Evolutionary conservation across 2,888 invertebrate genomes (phyloP).

Genomic region (Belgica antarctica): DNA sequence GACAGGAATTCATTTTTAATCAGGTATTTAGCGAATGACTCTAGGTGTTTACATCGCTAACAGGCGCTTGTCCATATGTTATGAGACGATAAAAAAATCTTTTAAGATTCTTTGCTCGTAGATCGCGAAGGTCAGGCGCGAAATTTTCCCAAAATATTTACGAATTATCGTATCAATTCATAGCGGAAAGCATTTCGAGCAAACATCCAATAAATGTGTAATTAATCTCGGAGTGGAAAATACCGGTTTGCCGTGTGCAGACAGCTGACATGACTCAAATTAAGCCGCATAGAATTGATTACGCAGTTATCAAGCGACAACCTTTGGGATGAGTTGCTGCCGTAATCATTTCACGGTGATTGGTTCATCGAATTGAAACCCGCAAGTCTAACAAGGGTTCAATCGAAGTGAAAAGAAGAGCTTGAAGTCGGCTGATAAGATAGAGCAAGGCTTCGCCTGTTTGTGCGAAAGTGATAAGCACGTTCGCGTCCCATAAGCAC

Average conservation of each 20-base stretch:
- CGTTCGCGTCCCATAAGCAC: background rate
- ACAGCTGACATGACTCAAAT: too few relatives aligned
- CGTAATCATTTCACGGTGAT: background rate
- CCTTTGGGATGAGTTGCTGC: background rate
- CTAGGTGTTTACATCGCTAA: background rate
- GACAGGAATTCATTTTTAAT: background rate
- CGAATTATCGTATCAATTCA: too few relatives aligned
- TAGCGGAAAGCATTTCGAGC: background rate
- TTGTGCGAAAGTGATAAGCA: too few relatives aligned
- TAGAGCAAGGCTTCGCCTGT: too few relatives aligned
- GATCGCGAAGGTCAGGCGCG: too few relatives aligned
- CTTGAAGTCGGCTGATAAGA: background rate
- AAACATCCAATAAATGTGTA: background rate
- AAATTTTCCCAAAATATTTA: too few relatives aligned
- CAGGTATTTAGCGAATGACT: background rate
- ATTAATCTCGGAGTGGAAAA: background rate
- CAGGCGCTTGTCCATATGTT: background rate
- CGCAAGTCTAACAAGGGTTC: background rate
- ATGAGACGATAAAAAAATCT: background rate
- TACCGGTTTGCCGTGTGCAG: too few relatives aligned
- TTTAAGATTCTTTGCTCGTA: background rate
- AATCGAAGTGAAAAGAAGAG: background rate
- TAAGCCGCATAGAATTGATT: too few relatives aligned
- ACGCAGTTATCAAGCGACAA: conserved; percentile 9
- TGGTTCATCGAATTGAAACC: background rate